Conservation (phyloP, 2,888 invertebrate species). For the Nymphalis urticae region DNA sequence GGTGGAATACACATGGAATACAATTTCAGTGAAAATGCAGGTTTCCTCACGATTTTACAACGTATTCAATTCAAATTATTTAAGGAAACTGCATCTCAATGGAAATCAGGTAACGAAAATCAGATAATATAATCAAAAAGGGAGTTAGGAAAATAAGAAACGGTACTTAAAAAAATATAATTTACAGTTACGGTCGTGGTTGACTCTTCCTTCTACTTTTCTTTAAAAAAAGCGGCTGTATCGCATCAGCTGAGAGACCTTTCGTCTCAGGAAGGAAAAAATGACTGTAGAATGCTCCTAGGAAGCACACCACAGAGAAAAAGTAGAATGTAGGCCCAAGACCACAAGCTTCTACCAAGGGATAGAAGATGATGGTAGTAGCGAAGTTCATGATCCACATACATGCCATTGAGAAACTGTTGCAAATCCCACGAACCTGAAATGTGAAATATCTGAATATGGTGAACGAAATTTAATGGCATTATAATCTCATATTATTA, state of each 20-base stretch:
- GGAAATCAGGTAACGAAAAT: no score
- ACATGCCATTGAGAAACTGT: conserved; percentile 56
- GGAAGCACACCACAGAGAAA: conserved; percentile 61
- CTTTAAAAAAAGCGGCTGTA: conserved; percentile 59
- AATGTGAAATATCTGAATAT: conserved; percentile 24
- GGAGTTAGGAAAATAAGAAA: not conserved
- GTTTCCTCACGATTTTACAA: no score
- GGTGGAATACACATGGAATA: no score
- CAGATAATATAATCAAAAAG: not conserved
- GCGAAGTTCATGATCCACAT: conserved; percentile 68
- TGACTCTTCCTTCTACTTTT: conserved; percentile 42
- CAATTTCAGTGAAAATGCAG: no score
- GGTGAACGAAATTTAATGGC: not conserved
- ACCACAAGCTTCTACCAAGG: conserved; percentile 59
- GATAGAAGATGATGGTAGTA: conserved; percentile 63
- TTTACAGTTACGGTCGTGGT: conserved; percentile 25
- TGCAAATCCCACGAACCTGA: conserved; percentile 65
- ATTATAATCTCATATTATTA: not conserved
- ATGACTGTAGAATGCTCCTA: conserved; percentile 60
- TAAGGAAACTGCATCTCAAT: no score
- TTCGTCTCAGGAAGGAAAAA: conserved; percentile 73
- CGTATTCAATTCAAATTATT: no score
- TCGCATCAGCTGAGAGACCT: conserved; percentile 64
- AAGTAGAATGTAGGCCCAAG: conserved; percentile 65
- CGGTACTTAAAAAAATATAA: not conserved